Conservation (phyloP, 2,113 vertebrate genomes). For the Prionailurus bengalensis region DNA sequence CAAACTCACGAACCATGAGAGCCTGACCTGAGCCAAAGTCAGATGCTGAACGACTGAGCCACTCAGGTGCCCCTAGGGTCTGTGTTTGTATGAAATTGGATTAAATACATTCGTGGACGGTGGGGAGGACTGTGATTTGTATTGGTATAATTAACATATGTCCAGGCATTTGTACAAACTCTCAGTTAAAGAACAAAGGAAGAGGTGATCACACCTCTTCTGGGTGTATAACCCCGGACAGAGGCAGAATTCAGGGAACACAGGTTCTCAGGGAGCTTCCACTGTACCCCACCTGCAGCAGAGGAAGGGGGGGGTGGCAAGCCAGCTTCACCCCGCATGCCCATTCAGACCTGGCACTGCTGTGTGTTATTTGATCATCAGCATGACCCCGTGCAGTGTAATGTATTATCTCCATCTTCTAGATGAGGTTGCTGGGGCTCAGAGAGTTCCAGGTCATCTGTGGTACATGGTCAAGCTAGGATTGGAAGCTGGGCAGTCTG, state of each 20-base stretch:
- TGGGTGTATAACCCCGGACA: neutral
- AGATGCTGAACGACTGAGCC: no score
- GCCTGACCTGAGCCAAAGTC: no score
- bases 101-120: neutral
- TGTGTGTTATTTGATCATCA: neutral
- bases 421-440: neutral
- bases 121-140: neutral
- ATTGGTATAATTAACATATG: neutral
- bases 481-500: neutral
- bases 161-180: neutral
- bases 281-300: neutral
- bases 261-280: neutral
- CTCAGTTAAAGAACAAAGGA: neutral
- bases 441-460: neutral
- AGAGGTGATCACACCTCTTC: neutral
- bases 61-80: neutral
- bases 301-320: neutral
- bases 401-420: neutral
- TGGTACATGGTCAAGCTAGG: neutral
- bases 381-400: accelerated
- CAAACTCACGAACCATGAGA: no score
- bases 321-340: neutral
- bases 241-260: constrained; percentile 1
- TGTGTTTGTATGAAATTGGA: neutral
- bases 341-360: neutral